Evolutionary conservation across 92 coral and sea anemone genomes (phyloP).

Genomic region (Isaurus tuberculatus): DNA sequence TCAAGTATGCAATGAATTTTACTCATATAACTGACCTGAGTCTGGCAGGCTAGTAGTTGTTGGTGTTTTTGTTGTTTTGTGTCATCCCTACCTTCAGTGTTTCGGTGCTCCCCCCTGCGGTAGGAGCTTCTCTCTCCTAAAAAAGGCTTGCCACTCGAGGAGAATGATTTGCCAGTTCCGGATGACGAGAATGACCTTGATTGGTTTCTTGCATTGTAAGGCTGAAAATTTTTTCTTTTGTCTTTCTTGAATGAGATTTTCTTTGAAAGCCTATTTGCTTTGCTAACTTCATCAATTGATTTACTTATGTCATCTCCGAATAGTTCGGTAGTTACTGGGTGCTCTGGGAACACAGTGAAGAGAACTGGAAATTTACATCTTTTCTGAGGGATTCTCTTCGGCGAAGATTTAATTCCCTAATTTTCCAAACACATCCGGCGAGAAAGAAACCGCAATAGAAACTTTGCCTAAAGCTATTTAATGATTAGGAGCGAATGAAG

Average conservation of each 20-base stretch:
- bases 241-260: too few species aligned
- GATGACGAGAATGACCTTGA: conserved; percentile 16
- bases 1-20: conserved; percentile 36
- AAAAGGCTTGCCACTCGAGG: too few species aligned
- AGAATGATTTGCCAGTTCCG: conserved; percentile 23
- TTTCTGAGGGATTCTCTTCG: conserved; percentile 1
- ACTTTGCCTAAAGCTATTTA: too few species aligned
- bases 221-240: conserved; percentile 45
- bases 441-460: too few species aligned
- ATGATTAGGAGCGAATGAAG: too few species aligned
- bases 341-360: neutral
- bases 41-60: conserved; percentile 5
- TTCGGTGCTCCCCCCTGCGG: conserved; percentile 9
- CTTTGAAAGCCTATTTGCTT: conserved; percentile 64
- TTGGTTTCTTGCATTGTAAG: conserved; percentile 40
- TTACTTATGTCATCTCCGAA: conserved; percentile 66
- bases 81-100: conserved; percentile 18
- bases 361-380: conserved; percentile 12
- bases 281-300: conserved; percentile 61
- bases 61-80: conserved; percentile 1
- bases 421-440: too few species aligned
- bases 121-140: neutral
- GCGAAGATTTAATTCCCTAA: neutral
- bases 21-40: conserved; percentile 55
- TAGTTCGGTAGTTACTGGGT: conserved; percentile 50